Evolutionary conservation across 2,888 invertebrate species (phyloP).

Genomic region (Synanthedon tipuliformis): DNA sequence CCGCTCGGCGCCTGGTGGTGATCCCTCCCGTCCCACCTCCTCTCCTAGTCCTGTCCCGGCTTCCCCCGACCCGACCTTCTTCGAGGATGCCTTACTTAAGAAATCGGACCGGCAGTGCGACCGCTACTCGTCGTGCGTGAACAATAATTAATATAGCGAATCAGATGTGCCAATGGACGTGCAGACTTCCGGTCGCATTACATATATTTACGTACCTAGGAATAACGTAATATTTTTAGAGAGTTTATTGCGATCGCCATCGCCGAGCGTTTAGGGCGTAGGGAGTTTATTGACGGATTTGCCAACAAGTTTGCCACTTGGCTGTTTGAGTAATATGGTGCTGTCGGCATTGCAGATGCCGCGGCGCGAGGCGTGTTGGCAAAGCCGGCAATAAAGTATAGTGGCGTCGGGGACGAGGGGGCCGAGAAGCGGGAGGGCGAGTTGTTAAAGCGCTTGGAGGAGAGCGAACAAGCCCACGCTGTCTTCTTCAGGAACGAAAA

Average conservation of each 20-base stretch:
- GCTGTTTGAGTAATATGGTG: conserved; percentile 36
- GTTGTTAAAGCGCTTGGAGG: conserved; percentile 24
- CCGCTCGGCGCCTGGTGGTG: conserved; percentile 29
- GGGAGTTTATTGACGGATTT: conserved; percentile 33
- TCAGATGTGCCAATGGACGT: conserved; percentile 26
- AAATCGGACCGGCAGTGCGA: neutral
- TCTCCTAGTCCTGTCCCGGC: neutral
- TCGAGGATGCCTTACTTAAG: neutral
- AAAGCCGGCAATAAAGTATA: conserved; percentile 29
- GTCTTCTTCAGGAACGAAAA: conserved; percentile 15
- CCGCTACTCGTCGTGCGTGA: neutral
- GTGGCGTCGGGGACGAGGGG: conserved; percentile 36
- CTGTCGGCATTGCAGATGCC: conserved; percentile 74
- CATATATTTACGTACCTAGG: conserved; percentile 15
- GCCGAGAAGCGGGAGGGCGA: conserved; percentile 28
- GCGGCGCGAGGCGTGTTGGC: conserved; percentile 33
- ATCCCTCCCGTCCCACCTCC: conserved; percentile 2
- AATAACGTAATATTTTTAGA: conserved; percentile 43
- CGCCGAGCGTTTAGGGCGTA: conserved; percentile 10
- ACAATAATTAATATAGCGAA: conserved; percentile 5
- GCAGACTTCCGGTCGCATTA: conserved; percentile 12
- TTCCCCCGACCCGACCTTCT: neutral
- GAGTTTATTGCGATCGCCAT: conserved; percentile 32
- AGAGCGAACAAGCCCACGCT: conserved; percentile 11
- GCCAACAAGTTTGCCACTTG: conserved; percentile 32